Base-by-base conservation (phyloP, 2,888 invertebrate species). In the Pseudoips prasinana region DNA sequence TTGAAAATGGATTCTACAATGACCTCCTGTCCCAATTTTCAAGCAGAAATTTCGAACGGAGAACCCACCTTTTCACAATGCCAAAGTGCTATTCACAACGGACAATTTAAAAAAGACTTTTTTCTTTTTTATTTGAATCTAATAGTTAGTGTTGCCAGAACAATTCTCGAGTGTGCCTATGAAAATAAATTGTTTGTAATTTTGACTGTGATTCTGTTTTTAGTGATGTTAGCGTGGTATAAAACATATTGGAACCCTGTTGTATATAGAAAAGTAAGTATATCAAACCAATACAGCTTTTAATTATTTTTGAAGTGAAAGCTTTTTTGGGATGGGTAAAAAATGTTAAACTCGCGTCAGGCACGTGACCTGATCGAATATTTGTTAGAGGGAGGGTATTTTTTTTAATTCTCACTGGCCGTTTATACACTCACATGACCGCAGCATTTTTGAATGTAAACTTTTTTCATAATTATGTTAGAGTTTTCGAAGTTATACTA, bases 251-350 rank as follows among this genome's bases (percentile, higher is more conserved):
- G 62, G 45, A 69, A 46, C 27, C 84, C 80, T 0, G 41, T 75
- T 3, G 17, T 73, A 2, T 77, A 75, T 47, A 58, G 56, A 18
- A 82, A 72, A 70, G 84, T 84, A 25, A 74, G 76, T 59, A 23
- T 20, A 14, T 14, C n/a, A n/a, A n/a, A n/a, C n/a, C n/a, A n/a
- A n/a, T n/a, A n/a, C n/a, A n/a, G n/a, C n/a, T n/a, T 24, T 10
- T 23, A 17, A 10, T 23, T 17, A n/a, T 10, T n/a, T 22, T 8
- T 26, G 8, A n/a, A n/a, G n/a, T n/a, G n/a, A n/a, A n/a, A n/a
- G n/a, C n/a, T n/a, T n/a, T n/a, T n/a, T n/a, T n/a, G n/a, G n/a
- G n/a, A n/a, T n/a, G n/a, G n/a, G n/a, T n/a, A n/a, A n/a, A n/a
- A n/a, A n/a, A n/a, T n/a, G n/a, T n/a, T n/a, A n/a, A n/a, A n/a